Evolutionary conservation across 2,113 vertebrate species (phyloP), one percentile per base, ranked within the genome.

Genomic region (Coracopsis vasa): DNA sequence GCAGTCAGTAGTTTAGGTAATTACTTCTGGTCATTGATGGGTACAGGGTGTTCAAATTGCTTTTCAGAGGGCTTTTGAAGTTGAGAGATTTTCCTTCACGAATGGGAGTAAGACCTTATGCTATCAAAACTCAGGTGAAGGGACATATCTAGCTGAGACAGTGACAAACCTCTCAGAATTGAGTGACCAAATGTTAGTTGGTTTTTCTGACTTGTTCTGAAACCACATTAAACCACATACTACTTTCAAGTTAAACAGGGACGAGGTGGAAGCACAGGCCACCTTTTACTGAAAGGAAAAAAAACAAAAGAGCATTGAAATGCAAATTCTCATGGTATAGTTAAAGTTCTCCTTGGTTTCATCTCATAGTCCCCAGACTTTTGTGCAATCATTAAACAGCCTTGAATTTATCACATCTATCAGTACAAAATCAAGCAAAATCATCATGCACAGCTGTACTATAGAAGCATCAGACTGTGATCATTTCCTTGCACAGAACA

Each of bases 341-440:
- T 86, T 92, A 62, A 31, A 80, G 23, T 42, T 79, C 85, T 94
- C 33, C 39, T 72, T 71, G 44, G 66, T 77, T 54, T 80, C 77
- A 94, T 88, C 65, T 82, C 56, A 82, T 27, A 80, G 58, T 11
- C 15, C 42, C 42, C 21, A 31, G 62, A 67, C 70, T 94, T 83
- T 95, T 91, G 50, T 71, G 71, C 50, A 83, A 41, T 45, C 53
- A 69, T 61, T 86, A 66, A 91, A 50, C 23, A 86, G 47, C 33
- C 51, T 81, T 75, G 88, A 92, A 94, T 95, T 86, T 92, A 87
- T 88, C 73, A 91, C 78, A 53, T 73, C 45, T 88, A 37, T 69
- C 92, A 69, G 73, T 70, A 82, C 41, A 92, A 74, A 90, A 84
- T 37, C 61, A 94, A 86, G 80, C 8, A 85, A 73, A 87, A 91